Conservation (phyloP, 2,113 vertebrate species). For the Platichthys flesus region DNA sequence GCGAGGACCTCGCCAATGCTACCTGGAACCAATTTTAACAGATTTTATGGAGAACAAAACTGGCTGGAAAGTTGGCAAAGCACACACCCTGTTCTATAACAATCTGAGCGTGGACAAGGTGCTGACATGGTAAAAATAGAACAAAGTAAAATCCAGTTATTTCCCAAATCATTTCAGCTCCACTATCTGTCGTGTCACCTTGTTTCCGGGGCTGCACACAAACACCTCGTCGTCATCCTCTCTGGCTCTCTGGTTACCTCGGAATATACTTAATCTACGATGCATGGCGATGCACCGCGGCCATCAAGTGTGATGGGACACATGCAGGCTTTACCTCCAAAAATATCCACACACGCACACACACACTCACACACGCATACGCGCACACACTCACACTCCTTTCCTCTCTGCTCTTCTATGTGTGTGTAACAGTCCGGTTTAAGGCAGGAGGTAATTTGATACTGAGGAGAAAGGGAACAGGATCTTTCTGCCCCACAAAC, state of each 20-base stretch:
- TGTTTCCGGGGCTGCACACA: constrained; percentile 47
- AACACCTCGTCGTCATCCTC: constrained; percentile 77
- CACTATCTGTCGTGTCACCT: constrained; percentile 59
- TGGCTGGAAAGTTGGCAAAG: neutral
- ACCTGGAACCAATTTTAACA: constrained; percentile 47
- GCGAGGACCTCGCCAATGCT: constrained; percentile 6
- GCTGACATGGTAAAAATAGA: constrained; percentile 7
- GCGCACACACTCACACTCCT: neutral
- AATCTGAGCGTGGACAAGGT: neutral
- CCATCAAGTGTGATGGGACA: neutral
- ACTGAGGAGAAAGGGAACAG: constrained; percentile 31
- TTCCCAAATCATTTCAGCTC: neutral
- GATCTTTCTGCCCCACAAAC: constrained; percentile 30
- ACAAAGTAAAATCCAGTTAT: neutral
- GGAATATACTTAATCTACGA: constrained; percentile 58
- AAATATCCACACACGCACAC: neutral
- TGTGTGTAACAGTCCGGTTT: neutral
- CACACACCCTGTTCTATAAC: neutral
- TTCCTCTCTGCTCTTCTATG: neutral
- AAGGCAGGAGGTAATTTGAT: constrained; percentile 40
- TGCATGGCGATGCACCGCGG: constrained; percentile 59
- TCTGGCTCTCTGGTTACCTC: constrained; percentile 62
- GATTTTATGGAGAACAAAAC: constrained; percentile 21
- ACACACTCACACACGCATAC: constrained; percentile 4
- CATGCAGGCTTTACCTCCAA: constrained; percentile 1